phyloP scores from a whole-genome alignment of 2,797 vertebrate species.

The Brachyrhaphis roseni region DNA sequence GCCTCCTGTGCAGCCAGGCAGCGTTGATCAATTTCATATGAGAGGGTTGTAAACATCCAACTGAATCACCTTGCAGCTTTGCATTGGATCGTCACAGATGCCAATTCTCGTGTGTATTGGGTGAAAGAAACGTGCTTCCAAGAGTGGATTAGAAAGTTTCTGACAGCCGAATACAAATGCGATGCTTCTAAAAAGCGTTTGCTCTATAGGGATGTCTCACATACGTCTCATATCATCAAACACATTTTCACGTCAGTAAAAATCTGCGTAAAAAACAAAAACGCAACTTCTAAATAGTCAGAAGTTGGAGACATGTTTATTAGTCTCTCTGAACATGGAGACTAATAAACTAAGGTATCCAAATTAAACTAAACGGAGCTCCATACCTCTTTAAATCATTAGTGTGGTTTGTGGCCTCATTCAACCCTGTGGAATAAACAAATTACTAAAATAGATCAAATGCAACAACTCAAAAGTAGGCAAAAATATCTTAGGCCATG shows the following conservation, averaged over 20 bases:
- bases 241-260: background rate
- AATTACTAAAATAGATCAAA: background rate
- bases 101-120: slow-evolving; percentile 26
- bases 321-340: too few relatives aligned
- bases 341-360: background rate
- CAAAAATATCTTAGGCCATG: background rate
- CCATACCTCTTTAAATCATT: background rate
- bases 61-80: slow-evolving; percentile 55
- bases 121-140: slow-evolving; percentile 36
- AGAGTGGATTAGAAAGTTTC: slow-evolving; percentile 30
- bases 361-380: background rate
- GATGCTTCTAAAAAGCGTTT: background rate
- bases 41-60: slow-evolving; percentile 74
- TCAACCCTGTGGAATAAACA: background rate
- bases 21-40: slow-evolving; percentile 76
- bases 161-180: slow-evolving; percentile 21
- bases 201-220: background rate
- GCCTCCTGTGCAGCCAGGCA: slow-evolving; percentile 68
- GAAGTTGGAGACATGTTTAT: too few relatives aligned
- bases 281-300: background rate
- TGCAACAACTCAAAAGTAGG: background rate
- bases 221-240: background rate
- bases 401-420: background rate
- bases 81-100: slow-evolving; percentile 51
- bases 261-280: background rate